A percentile compares a stretch with the other conserved stretches of the same genome.
Conservation (phyloP, 2,888 invertebrate genomes). For the Zygothrica quintamaculata region DNA sequence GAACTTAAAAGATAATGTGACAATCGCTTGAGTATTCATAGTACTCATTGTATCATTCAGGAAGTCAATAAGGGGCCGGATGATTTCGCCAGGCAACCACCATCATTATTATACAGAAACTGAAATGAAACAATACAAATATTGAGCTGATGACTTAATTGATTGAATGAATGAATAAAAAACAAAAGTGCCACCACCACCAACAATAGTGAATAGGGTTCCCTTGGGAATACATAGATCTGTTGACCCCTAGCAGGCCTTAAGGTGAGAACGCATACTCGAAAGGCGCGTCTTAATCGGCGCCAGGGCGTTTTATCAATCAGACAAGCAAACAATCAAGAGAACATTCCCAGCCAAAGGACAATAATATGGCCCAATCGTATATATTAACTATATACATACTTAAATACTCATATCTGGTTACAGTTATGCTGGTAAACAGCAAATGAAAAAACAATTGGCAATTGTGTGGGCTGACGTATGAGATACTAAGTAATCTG, state of each 20-base stretch:
- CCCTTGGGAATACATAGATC: conserved; percentile 34
- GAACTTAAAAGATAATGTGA: conserved; percentile 67
- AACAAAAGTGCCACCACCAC: conserved; percentile 67
- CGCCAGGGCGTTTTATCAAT: conserved; percentile 55
- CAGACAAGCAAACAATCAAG: conserved; percentile 68
- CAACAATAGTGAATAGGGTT: conserved; percentile 29
- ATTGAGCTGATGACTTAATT: conserved; percentile 81
- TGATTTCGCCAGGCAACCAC: conserved; percentile 32
- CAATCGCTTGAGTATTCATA: conserved; percentile 54
- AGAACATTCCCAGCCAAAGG: conserved; percentile 43
- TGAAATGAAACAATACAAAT: conserved; percentile 61
- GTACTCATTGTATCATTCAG: conserved; percentile 48
- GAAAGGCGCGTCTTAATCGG: conserved; percentile 14
- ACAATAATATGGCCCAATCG: conserved; percentile 45
- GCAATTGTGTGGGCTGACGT: conserved; percentile 25
- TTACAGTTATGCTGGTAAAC: conserved; percentile 54
- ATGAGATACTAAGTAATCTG: neutral
- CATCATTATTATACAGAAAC: conserved; percentile 8
- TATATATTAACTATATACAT: no score
- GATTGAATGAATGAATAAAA: conserved; percentile 79
- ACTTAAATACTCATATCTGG: no score
- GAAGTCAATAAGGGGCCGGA: conserved; percentile 62
- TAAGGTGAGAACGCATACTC: conserved; percentile 47
- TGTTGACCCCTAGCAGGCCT: conserved; percentile 25
- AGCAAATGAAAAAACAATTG: conserved; percentile 17